A percentile compares a stretch with the other conserved stretches of the same genome.
Conservation (phyloP, 1,140 invertebrate species). For the Sitophilus oryzae region DNA sequence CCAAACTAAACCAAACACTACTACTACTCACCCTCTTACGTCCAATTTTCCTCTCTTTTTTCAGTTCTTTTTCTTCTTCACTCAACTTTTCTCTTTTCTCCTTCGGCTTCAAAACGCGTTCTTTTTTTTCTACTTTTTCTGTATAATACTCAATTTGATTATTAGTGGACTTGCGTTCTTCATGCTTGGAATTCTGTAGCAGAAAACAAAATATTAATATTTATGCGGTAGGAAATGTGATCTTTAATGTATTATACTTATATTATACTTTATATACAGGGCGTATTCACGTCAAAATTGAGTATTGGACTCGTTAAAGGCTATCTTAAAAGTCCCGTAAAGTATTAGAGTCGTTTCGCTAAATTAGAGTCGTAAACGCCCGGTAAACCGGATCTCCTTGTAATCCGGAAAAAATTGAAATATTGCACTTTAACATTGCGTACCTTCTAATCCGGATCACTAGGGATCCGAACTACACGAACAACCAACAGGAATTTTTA, state of each 20-base stretch:
- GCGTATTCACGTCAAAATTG: no score
- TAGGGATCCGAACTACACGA: no score
- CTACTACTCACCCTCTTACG: constrained; percentile 59
- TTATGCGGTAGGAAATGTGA: no score
- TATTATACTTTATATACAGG: no score
- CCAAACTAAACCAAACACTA: no score
- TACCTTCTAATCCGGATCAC: background rate
- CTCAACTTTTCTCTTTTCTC: constrained; percentile 49
- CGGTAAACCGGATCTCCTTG: constrained; percentile 1
- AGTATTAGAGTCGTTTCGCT: no score
- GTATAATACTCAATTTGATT: constrained; percentile 34
- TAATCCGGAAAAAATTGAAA: constrained; percentile 1
- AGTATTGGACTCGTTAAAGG: no score
- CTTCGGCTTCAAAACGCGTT: constrained; percentile 59
- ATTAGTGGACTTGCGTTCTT: constrained; percentile 48
- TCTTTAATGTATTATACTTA: no score
- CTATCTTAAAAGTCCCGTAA: no score
- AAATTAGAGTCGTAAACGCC: no score
- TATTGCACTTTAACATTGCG: constrained; percentile 1
- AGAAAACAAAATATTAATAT: constrained; percentile 32
- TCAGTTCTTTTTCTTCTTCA: constrained; percentile 63
- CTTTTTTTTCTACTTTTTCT: constrained; percentile 57
- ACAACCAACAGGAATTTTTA: no score
- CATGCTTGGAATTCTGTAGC: constrained; percentile 47
- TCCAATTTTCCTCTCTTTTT: constrained; percentile 69